Evolutionary conservation across 2,113 vertebrate species (phyloP).

Genomic region (Protobothrops mucrosquamatus): DNA sequence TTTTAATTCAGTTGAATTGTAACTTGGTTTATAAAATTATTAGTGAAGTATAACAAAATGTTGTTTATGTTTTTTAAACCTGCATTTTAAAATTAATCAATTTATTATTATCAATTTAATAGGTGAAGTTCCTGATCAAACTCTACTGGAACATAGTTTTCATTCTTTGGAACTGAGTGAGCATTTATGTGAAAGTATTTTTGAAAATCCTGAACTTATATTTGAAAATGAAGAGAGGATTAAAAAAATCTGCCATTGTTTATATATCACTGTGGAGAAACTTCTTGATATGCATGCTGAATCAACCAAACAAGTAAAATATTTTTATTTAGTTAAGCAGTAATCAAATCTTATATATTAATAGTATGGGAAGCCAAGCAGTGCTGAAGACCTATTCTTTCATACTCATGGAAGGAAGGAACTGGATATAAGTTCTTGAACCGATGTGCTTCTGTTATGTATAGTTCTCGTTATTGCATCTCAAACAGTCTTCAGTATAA

Average conservation of each 20-base stretch:
- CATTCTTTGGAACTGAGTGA: slow-evolving; percentile 79
- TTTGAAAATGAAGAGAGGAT: slow-evolving; percentile 78
- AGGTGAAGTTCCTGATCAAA: slow-evolving; percentile 50
- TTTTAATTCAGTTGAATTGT: neutral
- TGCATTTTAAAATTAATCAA: slow-evolving; percentile 7
- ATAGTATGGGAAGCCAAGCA: neutral
- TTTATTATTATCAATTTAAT: slow-evolving; percentile 19
- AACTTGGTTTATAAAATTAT: neutral
- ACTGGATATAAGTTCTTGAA: neutral
- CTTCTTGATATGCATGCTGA: slow-evolving; percentile 85
- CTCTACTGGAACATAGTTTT: slow-evolving; percentile 55
- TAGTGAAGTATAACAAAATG: neutral
- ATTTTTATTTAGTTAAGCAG: neutral
- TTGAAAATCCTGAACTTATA: slow-evolving; percentile 76
- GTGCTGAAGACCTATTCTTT: neutral
- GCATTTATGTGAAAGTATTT: slow-evolving; percentile 84
- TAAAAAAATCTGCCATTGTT: slow-evolving; percentile 71
- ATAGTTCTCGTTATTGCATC: no score
- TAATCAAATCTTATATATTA: neutral
- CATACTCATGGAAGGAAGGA: neutral
- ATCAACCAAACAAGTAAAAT: slow-evolving; percentile 81
- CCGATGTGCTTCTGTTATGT: neutral
- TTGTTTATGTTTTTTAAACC: neutral
- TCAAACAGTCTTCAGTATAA: neutral
- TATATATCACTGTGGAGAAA: slow-evolving; percentile 79